Percentiles rank a stretch among this genome's conserved stretches.
Conservation (phyloP, 2,797 vertebrate species). For the Bradypodion ventrale region DNA sequence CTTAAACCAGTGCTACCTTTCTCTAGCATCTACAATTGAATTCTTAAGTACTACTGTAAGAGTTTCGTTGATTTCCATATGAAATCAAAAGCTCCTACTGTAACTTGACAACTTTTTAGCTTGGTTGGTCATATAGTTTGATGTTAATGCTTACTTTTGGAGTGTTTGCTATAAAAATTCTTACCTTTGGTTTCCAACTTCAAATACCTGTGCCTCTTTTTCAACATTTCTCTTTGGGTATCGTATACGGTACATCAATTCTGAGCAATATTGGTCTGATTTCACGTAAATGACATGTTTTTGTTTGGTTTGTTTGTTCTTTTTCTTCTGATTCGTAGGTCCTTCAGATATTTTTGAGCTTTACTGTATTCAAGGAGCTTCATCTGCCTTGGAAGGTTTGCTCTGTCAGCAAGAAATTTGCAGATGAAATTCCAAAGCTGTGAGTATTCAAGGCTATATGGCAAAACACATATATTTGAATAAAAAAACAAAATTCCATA, state of each 20-base stretch:
- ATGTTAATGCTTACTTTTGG: background rate
- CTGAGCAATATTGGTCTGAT: background rate
- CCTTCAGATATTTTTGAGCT: background rate
- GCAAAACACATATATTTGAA: background rate
- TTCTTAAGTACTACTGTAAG: background rate
- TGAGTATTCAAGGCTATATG: slow-evolving; percentile 2
- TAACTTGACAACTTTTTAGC: background rate
- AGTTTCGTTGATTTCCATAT: background rate
- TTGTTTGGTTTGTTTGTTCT: background rate
- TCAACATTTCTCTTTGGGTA: background rate
- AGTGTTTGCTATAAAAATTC: background rate
- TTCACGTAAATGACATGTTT: slow-evolving; percentile 9
- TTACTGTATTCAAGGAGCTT: slow-evolving; percentile 9
- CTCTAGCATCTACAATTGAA: background rate
- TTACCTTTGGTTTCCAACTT: slow-evolving; percentile 2
- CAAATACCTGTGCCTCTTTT: slow-evolving; percentile 3
- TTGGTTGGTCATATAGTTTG: background rate
- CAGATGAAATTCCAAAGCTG: background rate
- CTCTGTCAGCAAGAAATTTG: slow-evolving; percentile 11
- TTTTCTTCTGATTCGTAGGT: slow-evolving; percentile 32
- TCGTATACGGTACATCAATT: slow-evolving; percentile 7
- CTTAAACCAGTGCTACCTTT: background rate
- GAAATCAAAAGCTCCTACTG: background rate
- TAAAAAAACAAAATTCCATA: background rate
- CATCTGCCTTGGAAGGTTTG: background rate